Evolutionary conservation across 1,140 invertebrate species (phyloP).

Genomic region (Sarcophaga bullata): DNA sequence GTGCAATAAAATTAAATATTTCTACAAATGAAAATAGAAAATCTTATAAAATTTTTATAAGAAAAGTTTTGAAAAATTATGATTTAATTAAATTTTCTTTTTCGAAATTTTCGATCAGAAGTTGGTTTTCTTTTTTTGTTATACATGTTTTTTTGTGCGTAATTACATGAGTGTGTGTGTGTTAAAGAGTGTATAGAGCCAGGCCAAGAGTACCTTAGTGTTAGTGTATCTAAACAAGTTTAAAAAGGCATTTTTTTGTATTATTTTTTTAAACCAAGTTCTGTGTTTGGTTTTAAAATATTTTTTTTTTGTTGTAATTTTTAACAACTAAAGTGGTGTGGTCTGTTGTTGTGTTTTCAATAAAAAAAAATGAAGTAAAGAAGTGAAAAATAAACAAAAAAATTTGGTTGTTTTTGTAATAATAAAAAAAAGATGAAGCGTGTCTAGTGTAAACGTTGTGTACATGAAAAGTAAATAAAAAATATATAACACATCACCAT

Average conservation of each 20-base stretch:
- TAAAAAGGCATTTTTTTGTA: background rate
- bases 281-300: background rate
- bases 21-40: too few relatives aligned
- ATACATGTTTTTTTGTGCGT: background rate
- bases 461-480: background rate
- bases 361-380: too few relatives aligned
- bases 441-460: background rate
- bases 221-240: slow-evolving; percentile 44
- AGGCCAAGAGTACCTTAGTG: background rate
- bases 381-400: background rate
- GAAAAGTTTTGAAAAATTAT: background rate
- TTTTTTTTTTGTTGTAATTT: background rate
- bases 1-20: too few relatives aligned
- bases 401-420: background rate
- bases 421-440: background rate
- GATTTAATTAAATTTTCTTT: background rate
- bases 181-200: too few relatives aligned
- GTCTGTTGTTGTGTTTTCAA: background rate
- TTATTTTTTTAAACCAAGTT: background rate
- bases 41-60: background rate
- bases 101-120: background rate
- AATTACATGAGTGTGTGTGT: too few relatives aligned
- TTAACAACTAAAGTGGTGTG: background rate
- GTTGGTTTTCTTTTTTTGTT: background rate
- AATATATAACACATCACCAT: background rate